Evolutionary conservation across 2,113 vertebrate genomes (phyloP), one percentile per base, ranked within the genome.

Genomic region (Hyla sarda): DNA sequence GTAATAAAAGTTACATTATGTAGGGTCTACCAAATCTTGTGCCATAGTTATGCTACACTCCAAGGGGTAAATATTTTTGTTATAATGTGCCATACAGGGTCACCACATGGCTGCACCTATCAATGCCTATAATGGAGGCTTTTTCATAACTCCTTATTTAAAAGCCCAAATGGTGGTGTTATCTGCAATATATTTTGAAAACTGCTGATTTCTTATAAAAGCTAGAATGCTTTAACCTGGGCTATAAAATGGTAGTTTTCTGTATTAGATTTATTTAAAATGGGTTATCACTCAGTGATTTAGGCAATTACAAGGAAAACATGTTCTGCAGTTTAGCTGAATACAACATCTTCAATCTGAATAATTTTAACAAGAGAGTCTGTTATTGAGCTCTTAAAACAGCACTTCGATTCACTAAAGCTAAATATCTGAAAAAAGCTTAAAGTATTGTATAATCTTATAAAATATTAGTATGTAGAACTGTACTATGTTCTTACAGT

Each of bases 361-460:
- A 67, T 67, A 30, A 67, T 67, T 67, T 67, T 67, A 67, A 13
- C 62, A 67, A 7, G 60, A 67, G 62, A 67, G 28, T 10, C 28
- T 32, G 62, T 67, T 67, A 67, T 67, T 67, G 25, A 62, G 60
- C n/a, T 28, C 28, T 62, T 28, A 62, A 62, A 62, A n/a, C n/a
- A n/a, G 25, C 60, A 62, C 60, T 62, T 62, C 28, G 3, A 28
- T 21, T 62, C 60, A 62, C 25, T 5, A 62, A 62, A 62, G n/a
- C 60, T 62, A 62, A 62, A 28, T 28, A 62, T 62, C 11, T 13
- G 25, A 12, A 62, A 62, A 28, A n/a, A n/a, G n/a, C n/a, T n/a
- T 25, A 62, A n/a, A 28, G 5, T 0, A 13, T n/a, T n/a, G n/a
- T n/a, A 62, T 62, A 62, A 28, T 23, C 23, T n/a, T 23, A n/a